These are phyloP conservation scores for Podarcis lilfordi DNA, from an alignment of 2,797 vertebrate species.

Conservation along the genomic window DNA sequence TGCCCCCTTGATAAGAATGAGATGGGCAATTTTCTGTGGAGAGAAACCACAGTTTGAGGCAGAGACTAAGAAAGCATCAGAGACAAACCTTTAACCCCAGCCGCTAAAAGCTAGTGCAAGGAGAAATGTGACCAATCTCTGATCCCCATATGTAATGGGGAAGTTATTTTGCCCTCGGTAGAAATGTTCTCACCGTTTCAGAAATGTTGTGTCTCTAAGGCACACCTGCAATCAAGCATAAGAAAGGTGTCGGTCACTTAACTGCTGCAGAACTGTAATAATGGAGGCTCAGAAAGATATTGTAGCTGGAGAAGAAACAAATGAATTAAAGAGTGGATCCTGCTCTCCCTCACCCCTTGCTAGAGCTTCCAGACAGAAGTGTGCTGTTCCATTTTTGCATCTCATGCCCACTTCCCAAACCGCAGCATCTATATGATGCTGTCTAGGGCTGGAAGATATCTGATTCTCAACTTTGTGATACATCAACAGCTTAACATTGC, in stretches of 20 bases:
- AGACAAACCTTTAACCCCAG: neutral
- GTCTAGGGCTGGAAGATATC: no score
- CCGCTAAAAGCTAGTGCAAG: neutral
- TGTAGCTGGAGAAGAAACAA: neutral
- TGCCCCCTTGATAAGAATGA: no score
- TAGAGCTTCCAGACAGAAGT: neutral
- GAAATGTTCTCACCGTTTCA: constrained; percentile 82
- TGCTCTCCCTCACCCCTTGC: neutral
- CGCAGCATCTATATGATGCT: no score
- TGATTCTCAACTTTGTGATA: no score
- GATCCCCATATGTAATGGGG: neutral
- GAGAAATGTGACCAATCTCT: neutral
- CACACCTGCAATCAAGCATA: constrained; percentile 82
- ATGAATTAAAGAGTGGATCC: neutral
- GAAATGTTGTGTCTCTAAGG: constrained; percentile 86
- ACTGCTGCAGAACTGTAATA: neutral
- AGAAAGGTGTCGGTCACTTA: neutral
- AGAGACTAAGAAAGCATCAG: no score
- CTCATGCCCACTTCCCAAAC: no score
- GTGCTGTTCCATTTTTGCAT: neutral
- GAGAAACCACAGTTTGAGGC: no score
- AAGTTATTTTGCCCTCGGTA: neutral
- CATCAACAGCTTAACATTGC: no score
- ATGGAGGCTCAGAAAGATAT: neutral
- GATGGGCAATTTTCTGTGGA: no score